A percentile compares a stretch with the other conserved stretches of the same genome.
Evolutionary conservation across 2,888 invertebrate genomes (phyloP).

Genomic region (Megaustenia siamemsis): DNA sequence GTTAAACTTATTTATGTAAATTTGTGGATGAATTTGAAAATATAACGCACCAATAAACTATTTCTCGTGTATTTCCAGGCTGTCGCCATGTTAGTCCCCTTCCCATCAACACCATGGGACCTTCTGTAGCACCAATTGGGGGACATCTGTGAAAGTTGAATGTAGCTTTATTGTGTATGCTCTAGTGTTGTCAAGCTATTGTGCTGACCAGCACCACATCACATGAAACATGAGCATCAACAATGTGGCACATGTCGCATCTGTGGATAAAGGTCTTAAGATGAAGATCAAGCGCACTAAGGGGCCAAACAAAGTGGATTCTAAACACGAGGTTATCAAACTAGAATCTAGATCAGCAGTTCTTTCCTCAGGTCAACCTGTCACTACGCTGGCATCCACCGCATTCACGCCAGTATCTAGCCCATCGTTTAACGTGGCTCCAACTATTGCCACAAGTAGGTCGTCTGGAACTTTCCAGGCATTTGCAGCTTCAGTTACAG

Average conservation of each 20-base stretch:
- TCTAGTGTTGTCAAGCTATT: neutral
- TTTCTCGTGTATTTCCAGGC: slow-evolving; percentile 2
- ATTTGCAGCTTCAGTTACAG: no score
- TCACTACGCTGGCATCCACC: neutral
- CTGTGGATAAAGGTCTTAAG: slow-evolving; percentile 90
- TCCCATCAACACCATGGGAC: neutral
- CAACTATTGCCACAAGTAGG: neutral
- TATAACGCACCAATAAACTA: no score
- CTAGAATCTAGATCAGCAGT: slow-evolving; percentile 68
- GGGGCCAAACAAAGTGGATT: slow-evolving; percentile 89
- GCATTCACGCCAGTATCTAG: neutral
- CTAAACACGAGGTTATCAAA: slow-evolving; percentile 97
- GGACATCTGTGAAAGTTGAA: neutral
- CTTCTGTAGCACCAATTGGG: neutral
- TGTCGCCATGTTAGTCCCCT: neutral
- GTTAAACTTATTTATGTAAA: no score
- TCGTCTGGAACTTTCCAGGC: neutral
- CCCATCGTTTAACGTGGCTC: neutral
- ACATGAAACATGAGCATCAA: slow-evolving; percentile 46
- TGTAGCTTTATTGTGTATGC: neutral
- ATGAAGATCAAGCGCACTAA: slow-evolving; percentile 97
- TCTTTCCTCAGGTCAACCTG: neutral
- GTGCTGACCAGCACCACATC: neutral
- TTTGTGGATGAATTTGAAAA: no score
- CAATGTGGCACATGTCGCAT: slow-evolving; percentile 81